Base-by-base conservation (phyloP, 2,888 invertebrate species). In the Amphimallon solstitiale region DNA sequence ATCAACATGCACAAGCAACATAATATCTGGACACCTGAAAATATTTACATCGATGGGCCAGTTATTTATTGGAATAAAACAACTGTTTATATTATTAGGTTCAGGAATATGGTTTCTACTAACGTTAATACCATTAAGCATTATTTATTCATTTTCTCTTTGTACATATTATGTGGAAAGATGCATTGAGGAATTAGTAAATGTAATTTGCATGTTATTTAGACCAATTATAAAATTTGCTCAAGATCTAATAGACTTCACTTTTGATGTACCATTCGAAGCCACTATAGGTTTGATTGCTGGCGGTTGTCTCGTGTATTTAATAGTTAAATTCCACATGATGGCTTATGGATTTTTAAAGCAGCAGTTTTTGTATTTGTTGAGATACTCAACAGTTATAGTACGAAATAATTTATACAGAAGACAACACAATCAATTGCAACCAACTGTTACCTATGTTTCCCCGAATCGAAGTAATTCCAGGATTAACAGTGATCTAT, bases 201-300 rank as follows among this genome's bases (percentile, higher is more conserved):
- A 63, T 19, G 46, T 70, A 5, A 29, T 59, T 6, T 35, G 9
- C 7, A 21, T 38, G 9, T 15, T 62, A 40, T 62, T 62, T 46
- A 65, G 40, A 51, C 38, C 64, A 19, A 40, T 10, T 10, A 68
- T 51, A 52, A 35, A 21, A 63, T 63, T 66, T 59, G 23, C 62
- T 12, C 43, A 29, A 21, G 68, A 64, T 62, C n/a, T 69, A 15
- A 68, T 69, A 45, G 52, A 67, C 17, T 80, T 80, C 73, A 29
- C 78, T 19, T 74, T 72, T n/a, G 79, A 80, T 73, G 73, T 79
- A 21, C 78, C 80, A 17, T 34, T 76, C 9, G 78, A 80, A 72
- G 75, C 79, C 17, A 15, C 74, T 15, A 68, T 71, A 59, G 79
- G 80, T 12, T 62, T 80, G 52, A 4, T 76, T 5, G 67, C 75